Conservation (phyloP, 2,113 vertebrate genomes). For the Tupaia chinensis region DNA sequence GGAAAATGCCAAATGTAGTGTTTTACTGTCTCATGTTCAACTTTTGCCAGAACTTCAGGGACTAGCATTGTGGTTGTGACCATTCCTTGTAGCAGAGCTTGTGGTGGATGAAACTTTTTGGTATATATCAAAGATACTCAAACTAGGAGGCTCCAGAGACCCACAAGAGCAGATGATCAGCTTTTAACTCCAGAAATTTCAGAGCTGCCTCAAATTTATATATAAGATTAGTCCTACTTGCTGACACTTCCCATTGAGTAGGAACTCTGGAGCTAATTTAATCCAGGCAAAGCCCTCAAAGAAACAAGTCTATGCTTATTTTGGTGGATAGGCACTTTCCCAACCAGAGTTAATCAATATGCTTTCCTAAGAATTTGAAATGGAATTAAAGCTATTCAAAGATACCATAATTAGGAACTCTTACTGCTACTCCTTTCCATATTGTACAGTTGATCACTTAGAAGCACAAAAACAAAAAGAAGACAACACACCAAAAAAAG, state of each 20-base stretch:
- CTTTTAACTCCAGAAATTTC: background rate
- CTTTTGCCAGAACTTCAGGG: background rate
- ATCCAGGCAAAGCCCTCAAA: background rate
- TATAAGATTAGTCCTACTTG: background rate
- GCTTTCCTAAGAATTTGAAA: background rate
- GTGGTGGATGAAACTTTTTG: background rate
- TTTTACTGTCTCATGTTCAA: background rate
- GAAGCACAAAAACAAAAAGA: background rate
- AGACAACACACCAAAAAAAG: background rate
- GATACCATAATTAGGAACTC: background rate
- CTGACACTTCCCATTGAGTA: background rate
- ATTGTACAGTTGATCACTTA: background rate
- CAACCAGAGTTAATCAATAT: background rate
- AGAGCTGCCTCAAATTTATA: background rate
- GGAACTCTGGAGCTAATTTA: background rate
- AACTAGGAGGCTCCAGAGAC: background rate
- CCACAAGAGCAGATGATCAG: background rate
- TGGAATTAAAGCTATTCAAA: background rate
- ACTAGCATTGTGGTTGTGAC: background rate
- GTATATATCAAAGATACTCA: background rate
- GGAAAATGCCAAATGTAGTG: background rate
- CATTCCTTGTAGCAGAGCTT: background rate
- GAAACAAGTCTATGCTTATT: background rate
- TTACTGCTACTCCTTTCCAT: background rate
- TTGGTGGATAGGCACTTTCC: background rate